A percentile compares a stretch with the other conserved stretches of the same genome.
These are phyloP conservation scores for Thomomys bottae DNA, from an alignment of 2,113 vertebrate genomes.

Conservation along the genomic window DNA sequence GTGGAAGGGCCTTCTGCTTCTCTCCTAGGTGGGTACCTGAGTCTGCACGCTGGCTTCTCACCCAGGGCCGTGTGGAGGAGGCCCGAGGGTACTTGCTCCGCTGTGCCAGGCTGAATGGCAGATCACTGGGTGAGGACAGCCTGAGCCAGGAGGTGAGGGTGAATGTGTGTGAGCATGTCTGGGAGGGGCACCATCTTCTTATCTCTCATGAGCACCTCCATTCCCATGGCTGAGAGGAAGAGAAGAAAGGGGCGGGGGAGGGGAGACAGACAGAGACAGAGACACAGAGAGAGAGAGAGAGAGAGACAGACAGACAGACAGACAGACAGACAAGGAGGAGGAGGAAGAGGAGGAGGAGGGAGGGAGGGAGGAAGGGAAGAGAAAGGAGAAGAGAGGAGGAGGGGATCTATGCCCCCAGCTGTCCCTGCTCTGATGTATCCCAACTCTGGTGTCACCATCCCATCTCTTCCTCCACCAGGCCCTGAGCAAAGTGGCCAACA, in stretches of 20 bases:
- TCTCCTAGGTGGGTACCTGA: constrained; percentile 92
- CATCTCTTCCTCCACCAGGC: constrained; percentile 29
- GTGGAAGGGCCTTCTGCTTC: constrained; percentile 4
- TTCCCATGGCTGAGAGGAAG: not conserved
- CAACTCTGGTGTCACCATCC: not conserved
- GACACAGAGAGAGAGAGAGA: not conserved
- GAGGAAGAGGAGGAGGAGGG: not conserved
- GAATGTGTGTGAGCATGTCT: not conserved
- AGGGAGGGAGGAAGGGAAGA: not conserved
- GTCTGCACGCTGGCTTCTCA: constrained; percentile 93
- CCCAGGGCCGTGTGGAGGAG: constrained; percentile 85
- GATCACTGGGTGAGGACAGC: constrained; percentile 69
- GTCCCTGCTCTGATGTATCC: not conserved
- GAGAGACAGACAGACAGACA: not conserved
- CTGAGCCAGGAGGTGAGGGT: constrained; percentile 85
- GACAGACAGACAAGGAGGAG: no score
- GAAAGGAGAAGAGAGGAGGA: no score
- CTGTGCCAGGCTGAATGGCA: constrained; percentile 90
- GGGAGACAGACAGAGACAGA: not conserved
- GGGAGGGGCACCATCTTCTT: not conserved
- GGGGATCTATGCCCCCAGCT: not conserved
- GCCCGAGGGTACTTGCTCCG: constrained; percentile 88
- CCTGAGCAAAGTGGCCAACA: constrained; percentile 58
- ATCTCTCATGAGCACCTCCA: not conserved
- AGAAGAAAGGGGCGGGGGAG: not conserved